A percentile compares a stretch with the other conserved stretches of the same genome.
These are phyloP conservation scores for Herpetotheres cachinnans DNA, from an alignment of 2,113 vertebrate genomes.

Conservation along the genomic window DNA sequence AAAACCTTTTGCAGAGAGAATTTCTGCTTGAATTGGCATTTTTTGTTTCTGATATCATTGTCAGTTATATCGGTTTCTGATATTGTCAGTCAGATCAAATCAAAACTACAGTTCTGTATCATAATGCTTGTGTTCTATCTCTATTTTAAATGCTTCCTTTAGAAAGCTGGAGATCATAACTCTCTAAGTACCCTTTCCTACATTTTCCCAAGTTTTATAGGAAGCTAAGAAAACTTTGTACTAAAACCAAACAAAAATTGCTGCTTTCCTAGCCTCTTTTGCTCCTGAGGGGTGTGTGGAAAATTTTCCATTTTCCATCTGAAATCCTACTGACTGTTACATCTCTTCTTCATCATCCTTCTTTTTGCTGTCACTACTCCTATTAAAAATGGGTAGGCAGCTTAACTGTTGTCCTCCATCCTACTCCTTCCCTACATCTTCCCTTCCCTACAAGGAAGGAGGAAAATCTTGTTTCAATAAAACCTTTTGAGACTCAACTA, in stretches of 20 bases:
- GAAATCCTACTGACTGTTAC: not conserved
- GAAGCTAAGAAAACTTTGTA: not conserved
- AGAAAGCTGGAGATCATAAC: not conserved
- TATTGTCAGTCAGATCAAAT: not conserved
- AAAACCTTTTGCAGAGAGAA: not conserved
- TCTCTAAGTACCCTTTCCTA: not conserved
- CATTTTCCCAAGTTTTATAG: not conserved
- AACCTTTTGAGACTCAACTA: not conserved
- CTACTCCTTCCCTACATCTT: not conserved
- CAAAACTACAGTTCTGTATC: not conserved
- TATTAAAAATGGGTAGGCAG: not conserved
- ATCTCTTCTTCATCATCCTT: not conserved
- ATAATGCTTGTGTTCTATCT: not conserved
- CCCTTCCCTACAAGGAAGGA: not conserved
- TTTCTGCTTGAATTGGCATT: not conserved
- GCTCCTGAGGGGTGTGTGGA: accelerated
- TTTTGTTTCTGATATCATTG: not conserved
- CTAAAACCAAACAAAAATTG: not conserved
- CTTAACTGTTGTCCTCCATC: not conserved
- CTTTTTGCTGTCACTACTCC: not conserved
- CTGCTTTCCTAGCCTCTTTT: not conserved
- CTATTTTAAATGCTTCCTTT: not conserved
- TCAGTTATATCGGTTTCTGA: not conserved
- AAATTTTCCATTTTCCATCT: not conserved
- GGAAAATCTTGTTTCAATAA: not conserved